Base-by-base conservation (phyloP, 2,888 invertebrate species). In the Mongoloraphidia duomilia region DNA sequence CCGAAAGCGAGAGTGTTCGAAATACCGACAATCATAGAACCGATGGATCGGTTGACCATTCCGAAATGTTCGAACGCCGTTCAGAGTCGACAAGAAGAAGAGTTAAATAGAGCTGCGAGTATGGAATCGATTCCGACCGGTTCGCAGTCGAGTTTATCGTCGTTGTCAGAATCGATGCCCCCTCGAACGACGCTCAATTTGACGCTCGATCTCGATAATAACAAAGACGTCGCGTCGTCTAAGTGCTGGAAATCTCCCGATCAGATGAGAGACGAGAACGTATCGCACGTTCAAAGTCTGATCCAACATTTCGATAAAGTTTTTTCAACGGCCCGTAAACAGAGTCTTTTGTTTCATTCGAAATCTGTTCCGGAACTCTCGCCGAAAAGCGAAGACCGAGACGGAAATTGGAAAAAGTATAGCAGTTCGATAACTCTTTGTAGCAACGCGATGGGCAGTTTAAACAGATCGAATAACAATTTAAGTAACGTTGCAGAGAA, bases 221-320 rank as follows among this genome's bases (percentile, higher is more conserved):
- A 65, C 42, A 67, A 70, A 50, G 65, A 67, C 11, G 26, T 17
- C 14, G n/a, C 36, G 17, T 11, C 62, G 45, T 61, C 62, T 44
- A 80, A 78, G 55, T 79, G 77, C 14, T 82, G 82, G 82, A 79
- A 76, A 58, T 81, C 81, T 0, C 82, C 82, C 0, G 80, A 81
- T 56, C 80, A 82, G 57, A 78, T 77, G 50, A 83, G 83, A 1
- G 76, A 42, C 12, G 26, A 12, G 33, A 42, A 17, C n/a, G 12
- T 11, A 1, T 44, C 44, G 10, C 55, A 80, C 63, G 84, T 85
- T 1, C 81, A 79, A 50, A 81, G 79, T 39, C 67, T 86, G 50
- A 73, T 83, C 0, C 79, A 79, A 60, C 82, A 80, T 63, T 86
- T 84, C 55, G 74, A 80, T 56, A 64, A 69, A 55, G 71, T 72